Evolutionary conservation across 2,888 invertebrate genomes (phyloP).

Genomic region (Elysia crispata): DNA sequence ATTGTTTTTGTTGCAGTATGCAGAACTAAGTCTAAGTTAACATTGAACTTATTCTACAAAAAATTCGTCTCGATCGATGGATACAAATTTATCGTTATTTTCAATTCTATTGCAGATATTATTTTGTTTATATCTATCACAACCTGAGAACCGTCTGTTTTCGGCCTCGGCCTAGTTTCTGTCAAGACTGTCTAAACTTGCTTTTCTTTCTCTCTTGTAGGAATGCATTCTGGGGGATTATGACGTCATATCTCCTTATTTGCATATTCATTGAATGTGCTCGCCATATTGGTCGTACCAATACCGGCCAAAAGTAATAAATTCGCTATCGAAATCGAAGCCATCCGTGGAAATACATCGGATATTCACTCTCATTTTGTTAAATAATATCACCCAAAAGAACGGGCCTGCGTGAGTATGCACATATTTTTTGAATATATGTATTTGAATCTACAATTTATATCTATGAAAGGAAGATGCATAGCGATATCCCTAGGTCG

Average conservation of each 20-base stretch:
- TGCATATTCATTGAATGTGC: slow-evolving; percentile 68
- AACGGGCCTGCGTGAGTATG: slow-evolving; percentile 75
- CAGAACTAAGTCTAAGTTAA: too few relatives aligned
- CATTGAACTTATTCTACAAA: too few relatives aligned
- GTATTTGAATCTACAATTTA: slow-evolving; percentile 15
- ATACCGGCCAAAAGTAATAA: slow-evolving; percentile 53
- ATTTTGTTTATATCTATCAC: not conserved
- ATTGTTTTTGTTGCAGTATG: too few relatives aligned
- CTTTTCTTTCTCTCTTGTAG: slow-evolving; percentile 21
- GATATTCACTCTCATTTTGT: slow-evolving; percentile 63
- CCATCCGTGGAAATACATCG: slow-evolving; percentile 62
- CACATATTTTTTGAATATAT: slow-evolving; percentile 25
- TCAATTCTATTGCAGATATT: not conserved
- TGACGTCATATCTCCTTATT: slow-evolving; percentile 70
- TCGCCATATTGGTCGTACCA: slow-evolving; percentile 71
- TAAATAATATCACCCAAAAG: slow-evolving; percentile 65
- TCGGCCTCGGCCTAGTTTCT: not conserved
- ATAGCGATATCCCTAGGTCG: too few relatives aligned
- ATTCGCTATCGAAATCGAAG: slow-evolving; percentile 65
- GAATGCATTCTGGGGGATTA: slow-evolving; percentile 67
- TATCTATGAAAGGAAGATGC: slow-evolving; percentile 46
- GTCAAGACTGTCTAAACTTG: not conserved
- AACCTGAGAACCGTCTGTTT: not conserved
- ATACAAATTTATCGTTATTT: too few relatives aligned
- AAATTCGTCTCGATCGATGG: too few relatives aligned